Base-by-base conservation (phyloP, 2,888 invertebrate genomes). In the Drosophila percnosoma region DNA sequence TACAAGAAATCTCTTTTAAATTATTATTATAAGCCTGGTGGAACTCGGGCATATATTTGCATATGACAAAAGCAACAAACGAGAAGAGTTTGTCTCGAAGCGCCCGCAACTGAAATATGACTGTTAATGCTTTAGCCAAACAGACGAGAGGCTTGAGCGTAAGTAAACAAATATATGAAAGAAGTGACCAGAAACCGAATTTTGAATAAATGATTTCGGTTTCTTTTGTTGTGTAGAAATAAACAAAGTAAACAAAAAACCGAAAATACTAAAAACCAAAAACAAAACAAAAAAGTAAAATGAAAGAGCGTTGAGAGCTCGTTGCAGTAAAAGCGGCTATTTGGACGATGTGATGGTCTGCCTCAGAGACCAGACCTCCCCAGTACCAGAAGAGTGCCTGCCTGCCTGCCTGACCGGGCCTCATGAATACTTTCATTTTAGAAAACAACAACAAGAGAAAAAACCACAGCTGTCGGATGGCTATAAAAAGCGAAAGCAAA, bases 401-500 rank as follows among this genome's bases (percentile, higher is more conserved):
- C 52, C 62, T 57, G 72, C 53, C 54, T 55, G 68, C 68, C 52
- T 59, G 66, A 63, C 54, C 48, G 57, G 60, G 59, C 72, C 68
- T 80, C 79, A 73, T 87, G 78, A 75, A 90, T 90, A 85, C 91
- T 89, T 89, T 90, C 85, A 89, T 90, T 87, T 89, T 83, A 68
- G 62, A 48, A 36, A 58, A 29, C 57, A 57, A 57, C 29, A 57
- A 51, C 27, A 51, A 29, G 18, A 51, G 27, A 51, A 29, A 38
- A 52, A 64, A 36, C 45, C 66, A 36, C 53, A 61, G 68, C 33
- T 40, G 65, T 49, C 77, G 59, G 52, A 68, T 78, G 62, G 76
- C 85, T 90, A 90, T 90, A 90, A 90, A 90, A 90, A 90, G 88
- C 91, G 81, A 83, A 84, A 83, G 84, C 84, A 79, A 71, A 67